Evolutionary conservation across 2,797 vertebrate genomes (phyloP), one percentile per base, ranked within the genome.

Genomic region (Pelodytes ibericus): DNA sequence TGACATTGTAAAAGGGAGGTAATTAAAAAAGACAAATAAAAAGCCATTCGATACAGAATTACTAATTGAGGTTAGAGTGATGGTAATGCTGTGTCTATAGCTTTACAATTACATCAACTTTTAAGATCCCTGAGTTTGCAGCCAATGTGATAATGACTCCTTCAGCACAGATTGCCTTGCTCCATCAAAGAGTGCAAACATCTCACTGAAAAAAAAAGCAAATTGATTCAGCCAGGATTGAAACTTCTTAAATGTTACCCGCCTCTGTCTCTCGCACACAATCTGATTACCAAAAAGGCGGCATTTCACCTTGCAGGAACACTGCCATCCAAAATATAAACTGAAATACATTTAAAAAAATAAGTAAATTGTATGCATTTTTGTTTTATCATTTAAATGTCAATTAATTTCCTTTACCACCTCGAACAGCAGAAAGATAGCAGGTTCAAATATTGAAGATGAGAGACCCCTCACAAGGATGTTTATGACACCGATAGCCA

Each of bases 41-140:
- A 33, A 20, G 20, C 31, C 30, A 36, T 36, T 36, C 20, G 31
- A 22, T 30, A 36, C 60, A 9, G 29, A 11, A 22, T 53, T 24
- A 53, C 8, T 44, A 64, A 44, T 44, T 64, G 30, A 26, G 22
- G 30, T 26, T 24, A 64, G 62, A 44, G 44, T 64, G 22, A 41
- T 44, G 33, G 11, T 64, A 62, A 62, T 31, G 30, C 60, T 62
- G 6, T 18, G 13, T 62, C 16, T 31, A 36, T 36, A 20, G 60
- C 18, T 64, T 41, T 20, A 25, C 62, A 64, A 64, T 44, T 64
- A 64, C 36, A 64, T 41, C 25, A 24, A 64, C 62, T 64, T 64
- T 41, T 64, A 24, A 22, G 22, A 41, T 44, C n/a, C 33, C 62
- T 4, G 36, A 25, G 16, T 64, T 64, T 64, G 0, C 36, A 53